A percentile compares a stretch with the other conserved stretches of the same genome.
These are phyloP conservation scores for Penaeus japonicus DNA, from an alignment of 1,140 invertebrate species.

Conservation along the genomic window DNA sequence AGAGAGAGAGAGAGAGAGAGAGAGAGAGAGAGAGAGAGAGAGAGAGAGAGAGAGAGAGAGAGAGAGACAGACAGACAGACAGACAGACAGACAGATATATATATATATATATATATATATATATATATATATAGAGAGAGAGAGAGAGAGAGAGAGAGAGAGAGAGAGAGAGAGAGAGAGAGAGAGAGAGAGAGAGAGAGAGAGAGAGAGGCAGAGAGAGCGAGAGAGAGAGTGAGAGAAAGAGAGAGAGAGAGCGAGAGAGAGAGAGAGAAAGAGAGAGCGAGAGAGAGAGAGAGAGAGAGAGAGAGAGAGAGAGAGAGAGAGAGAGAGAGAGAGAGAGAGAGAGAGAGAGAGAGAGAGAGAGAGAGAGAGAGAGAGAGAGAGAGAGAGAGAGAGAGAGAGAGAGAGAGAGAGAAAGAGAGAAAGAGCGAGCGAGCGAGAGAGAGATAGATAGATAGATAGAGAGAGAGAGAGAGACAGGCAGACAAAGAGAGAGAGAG, in stretches of 20 bases:
- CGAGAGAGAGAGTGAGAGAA: not conserved
- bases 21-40: not conserved
- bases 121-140: not conserved
- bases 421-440: too few species aligned
- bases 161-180: too few species aligned
- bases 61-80: not conserved
- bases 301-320: not conserved
- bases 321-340: constrained; percentile 8
- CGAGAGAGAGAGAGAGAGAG: not conserved
- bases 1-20: not conserved
- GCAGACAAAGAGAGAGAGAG: too few species aligned
- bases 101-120: not conserved
- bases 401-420: too few species aligned
- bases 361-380: not conserved
- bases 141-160: not conserved
- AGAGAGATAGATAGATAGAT: too few species aligned
- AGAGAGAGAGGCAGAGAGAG: too few species aligned
- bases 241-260: not conserved
- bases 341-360: not conserved
- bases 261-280: not conserved
- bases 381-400: too few species aligned
- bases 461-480: too few species aligned
- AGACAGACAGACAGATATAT: not conserved
- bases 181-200: too few species aligned
- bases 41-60: not conserved